Base-by-base conservation (phyloP, 1,140 invertebrate genomes). In the Brachionus plicatilis region DNA sequence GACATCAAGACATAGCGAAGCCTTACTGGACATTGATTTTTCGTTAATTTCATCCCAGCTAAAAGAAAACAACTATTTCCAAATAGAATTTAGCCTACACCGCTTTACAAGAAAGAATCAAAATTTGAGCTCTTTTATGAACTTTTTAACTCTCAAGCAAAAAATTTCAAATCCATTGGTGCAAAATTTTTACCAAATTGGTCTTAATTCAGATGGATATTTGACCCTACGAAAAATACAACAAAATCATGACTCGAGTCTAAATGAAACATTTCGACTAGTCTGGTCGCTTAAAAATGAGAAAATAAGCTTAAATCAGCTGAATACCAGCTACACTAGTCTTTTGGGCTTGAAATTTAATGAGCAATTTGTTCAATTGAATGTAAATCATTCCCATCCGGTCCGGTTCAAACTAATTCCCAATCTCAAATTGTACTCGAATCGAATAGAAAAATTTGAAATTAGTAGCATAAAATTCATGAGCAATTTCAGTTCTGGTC, bases 291-390 rank as follows among this genome's bases (percentile, higher is more conserved):
- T 76, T 27, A 50, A 6, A 50, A 76, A 76, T 27, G 72, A 76
- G 1, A 76, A 76, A 76, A 76, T 76, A 37, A 76, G 27, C 14
- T 24, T 76, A 9, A 76, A 76, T 76, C 72, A 76, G 24, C 50
- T 53, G 6, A 76, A 50, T 50, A 53, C 72, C 8, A 76, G 72
- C 27, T 76, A 27, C 20, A 50, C 72, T 3, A 50, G 24, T 47
- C 27, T 50, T 20, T 11, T 76, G 3, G 50, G 20, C 14, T 12
- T 76, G 11, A 76, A 76, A 76, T 27, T 76, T 8, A 76, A 76
- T 50, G 72, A 76, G 9, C 43, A 76, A 12, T 76, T 76, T 50
- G 45, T 76, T 50, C 43, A 76, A 27, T 27, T 76, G 29, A 17
- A 24, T n/a, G 45, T 76, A 5, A 76, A 76, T 20, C 14, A 50